phyloP scores from a whole-genome alignment of 2,113 vertebrate genomes.

The Pelecanoides urinatrix region DNA sequence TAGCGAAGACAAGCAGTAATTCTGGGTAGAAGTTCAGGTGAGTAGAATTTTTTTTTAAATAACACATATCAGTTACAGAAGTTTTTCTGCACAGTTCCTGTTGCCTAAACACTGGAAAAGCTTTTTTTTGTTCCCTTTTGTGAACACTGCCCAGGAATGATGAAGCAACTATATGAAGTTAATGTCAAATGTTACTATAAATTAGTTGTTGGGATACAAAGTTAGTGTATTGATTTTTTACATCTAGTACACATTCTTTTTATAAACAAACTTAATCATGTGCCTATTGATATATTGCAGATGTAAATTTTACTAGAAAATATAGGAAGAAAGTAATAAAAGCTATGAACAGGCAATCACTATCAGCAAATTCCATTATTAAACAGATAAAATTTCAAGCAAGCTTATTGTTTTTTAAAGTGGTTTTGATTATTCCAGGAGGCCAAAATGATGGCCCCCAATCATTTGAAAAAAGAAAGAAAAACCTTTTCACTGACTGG shows the following conservation, averaged over 20 bases:
- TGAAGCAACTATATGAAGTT: neutral
- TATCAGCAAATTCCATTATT: neutral
- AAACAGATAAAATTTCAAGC: conserved; percentile 6
- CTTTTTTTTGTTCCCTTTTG: neutral
- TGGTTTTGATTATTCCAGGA: neutral
- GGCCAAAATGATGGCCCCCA: neutral
- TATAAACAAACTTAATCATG: conserved; percentile 8
- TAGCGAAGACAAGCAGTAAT: neutral
- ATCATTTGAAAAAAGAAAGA: neutral
- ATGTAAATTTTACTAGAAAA: conserved; percentile 41
- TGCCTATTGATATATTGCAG: neutral
- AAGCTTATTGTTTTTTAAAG: neutral
- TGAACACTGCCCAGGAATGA: neutral
- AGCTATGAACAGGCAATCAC: neutral
- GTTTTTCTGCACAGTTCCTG: neutral
- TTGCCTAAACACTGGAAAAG: neutral
- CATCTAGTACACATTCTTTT: neutral
- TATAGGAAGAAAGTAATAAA: conserved; percentile 16
- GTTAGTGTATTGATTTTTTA: conserved; percentile 1
- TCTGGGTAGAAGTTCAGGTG: neutral
- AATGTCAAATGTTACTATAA: neutral
- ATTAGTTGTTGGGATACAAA: neutral
- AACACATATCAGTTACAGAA: neutral
- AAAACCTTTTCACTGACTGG: neutral
- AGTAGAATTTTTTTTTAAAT: neutral